These are phyloP conservation scores for Carlito syrichta DNA, from an alignment of 2,113 vertebrate genomes.

Conservation along the genomic window DNA sequence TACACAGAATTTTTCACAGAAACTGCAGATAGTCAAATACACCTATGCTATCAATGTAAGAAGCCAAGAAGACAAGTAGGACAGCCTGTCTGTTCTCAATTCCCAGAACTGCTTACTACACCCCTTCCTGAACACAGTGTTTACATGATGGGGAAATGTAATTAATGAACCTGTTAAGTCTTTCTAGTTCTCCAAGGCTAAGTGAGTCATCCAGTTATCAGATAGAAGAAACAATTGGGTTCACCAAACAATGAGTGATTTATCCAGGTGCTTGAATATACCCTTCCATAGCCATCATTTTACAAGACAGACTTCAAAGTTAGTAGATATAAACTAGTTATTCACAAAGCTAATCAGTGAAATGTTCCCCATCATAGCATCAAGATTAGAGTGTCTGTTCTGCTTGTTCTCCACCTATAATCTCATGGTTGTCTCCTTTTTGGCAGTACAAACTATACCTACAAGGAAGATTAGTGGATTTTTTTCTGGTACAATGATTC, in stretches of 20 bases:
- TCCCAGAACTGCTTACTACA: background rate
- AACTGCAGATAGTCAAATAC: background rate
- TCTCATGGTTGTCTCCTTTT: background rate
- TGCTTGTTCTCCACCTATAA: background rate
- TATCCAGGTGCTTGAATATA: constrained; percentile 38
- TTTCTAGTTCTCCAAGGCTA: constrained; percentile 37
- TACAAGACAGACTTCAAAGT: constrained; percentile 10
- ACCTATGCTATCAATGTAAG: background rate
- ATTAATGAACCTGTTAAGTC: constrained; percentile 41
- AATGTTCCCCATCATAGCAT: background rate
- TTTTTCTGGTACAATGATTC: background rate
- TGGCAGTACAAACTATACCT: background rate
- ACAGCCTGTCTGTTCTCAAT: background rate
- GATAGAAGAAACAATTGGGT: background rate
- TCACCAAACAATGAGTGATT: constrained; percentile 57
- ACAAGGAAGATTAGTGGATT: background rate
- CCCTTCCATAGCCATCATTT: constrained; percentile 25
- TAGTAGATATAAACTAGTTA: constrained; percentile 31
- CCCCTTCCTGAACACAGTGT: background rate
- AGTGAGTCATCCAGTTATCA: constrained; percentile 63
- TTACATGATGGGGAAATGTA: background rate
- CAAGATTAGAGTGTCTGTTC: constrained; percentile 51
- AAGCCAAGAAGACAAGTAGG: background rate
- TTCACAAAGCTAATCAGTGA: constrained; percentile 43
- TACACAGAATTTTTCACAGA: background rate